Conservation (phyloP, 1,140 invertebrate species). For the Brachionus paranguensis region DNA sequence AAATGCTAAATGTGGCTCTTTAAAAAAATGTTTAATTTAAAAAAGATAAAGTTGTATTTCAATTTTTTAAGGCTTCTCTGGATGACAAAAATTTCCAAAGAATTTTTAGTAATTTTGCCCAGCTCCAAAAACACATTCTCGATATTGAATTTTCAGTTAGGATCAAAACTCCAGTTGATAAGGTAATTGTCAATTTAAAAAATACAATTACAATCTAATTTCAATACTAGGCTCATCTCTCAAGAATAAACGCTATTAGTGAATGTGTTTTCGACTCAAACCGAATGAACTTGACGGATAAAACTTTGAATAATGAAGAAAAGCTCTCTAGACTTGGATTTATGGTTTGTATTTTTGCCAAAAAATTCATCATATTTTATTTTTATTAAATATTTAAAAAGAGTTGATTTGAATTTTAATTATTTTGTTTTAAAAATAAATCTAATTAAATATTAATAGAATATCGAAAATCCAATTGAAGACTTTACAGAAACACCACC, state of each 20-base stretch:
- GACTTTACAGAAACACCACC: not conserved
- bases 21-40: not conserved
- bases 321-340: constrained; percentile 4
- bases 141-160: not conserved
- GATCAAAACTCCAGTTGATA: not conserved
- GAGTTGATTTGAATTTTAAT: too few relatives aligned
- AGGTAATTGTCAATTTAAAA: not conserved
- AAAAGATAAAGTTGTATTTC: too few relatives aligned
- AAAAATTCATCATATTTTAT: too few relatives aligned
- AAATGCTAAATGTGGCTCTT: not conserved
- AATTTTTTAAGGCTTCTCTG: not conserved
- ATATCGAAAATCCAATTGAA: not conserved
- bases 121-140: constrained; percentile 25
- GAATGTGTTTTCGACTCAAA: not conserved
- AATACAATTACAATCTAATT: not conserved
- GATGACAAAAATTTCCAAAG: not conserved
- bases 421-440: not conserved
- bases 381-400: too few relatives aligned
- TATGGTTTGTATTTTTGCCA: not conserved
- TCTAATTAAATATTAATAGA: not conserved
- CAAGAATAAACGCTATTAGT: not conserved
- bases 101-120: not conserved
- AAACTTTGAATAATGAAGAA: not conserved
- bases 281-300: not conserved
- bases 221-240: not conserved